Conservation (phyloP, 2,888 invertebrate species). For the Vesta saturnalis region DNA sequence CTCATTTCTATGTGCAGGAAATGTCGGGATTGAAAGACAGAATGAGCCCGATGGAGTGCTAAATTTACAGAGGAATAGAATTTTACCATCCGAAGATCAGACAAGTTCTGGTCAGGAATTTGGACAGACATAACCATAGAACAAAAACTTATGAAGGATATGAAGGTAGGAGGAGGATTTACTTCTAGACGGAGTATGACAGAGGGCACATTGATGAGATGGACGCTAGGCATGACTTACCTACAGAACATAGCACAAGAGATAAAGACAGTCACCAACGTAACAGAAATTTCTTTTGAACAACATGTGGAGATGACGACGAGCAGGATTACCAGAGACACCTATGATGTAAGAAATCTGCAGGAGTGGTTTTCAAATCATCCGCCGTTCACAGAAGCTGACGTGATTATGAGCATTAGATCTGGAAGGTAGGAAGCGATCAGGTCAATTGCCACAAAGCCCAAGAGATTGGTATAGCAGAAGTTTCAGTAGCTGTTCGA, state of each 20-base stretch:
- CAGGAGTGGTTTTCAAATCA: conserved; percentile 10
- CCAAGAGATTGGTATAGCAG: conserved; percentile 7
- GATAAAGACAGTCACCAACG: conserved; percentile 28
- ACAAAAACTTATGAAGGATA: conserved; percentile 2
- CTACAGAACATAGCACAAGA: conserved; percentile 27
- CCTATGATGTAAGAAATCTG: not conserved
- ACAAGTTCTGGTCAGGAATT: conserved; percentile 7
- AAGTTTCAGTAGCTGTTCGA: not conserved
- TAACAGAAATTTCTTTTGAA: conserved; percentile 13
- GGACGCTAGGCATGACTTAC: conserved; percentile 31
- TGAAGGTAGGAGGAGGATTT: conserved; percentile 10
- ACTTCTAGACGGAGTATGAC: conserved; percentile 27
- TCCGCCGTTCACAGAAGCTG: not conserved
- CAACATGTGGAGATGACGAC: conserved; percentile 38
- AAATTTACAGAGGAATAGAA: conserved; percentile 5
- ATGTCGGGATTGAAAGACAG: conserved; percentile 4
- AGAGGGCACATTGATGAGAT: conserved; percentile 29
- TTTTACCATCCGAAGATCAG: not conserved
- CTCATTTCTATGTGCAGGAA: conserved; percentile 3
- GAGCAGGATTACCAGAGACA: conserved; percentile 23
- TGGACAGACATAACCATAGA: not conserved
- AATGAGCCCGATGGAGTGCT: not conserved
- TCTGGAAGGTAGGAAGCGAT: not conserved
- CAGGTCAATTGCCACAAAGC: conserved; percentile 7
- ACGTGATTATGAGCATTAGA: conserved; percentile 8